A percentile compares a stretch with the other conserved stretches of the same genome.
These are phyloP conservation scores for Alethe castanea DNA, from an alignment of 2,113 vertebrate species.

Conservation along the genomic window DNA sequence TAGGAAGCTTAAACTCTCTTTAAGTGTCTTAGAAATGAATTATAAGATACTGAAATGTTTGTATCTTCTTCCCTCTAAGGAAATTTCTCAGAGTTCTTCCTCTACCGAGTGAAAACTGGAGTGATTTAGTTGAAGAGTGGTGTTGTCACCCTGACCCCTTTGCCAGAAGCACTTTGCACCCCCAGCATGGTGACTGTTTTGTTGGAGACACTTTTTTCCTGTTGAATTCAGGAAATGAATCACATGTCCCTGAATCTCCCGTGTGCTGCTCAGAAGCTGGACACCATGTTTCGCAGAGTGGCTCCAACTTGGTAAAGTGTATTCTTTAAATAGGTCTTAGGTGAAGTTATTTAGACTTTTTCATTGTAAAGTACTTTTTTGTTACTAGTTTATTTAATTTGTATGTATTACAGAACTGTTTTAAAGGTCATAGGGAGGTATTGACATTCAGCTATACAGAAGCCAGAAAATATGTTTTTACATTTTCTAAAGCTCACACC, in stretches of 20 bases:
- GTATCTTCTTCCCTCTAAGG: conserved; percentile 65
- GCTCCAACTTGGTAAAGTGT: conserved; percentile 47
- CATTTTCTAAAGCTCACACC: neutral
- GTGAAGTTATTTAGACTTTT: neutral
- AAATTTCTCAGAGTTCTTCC: conserved; percentile 87
- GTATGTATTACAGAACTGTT: neutral
- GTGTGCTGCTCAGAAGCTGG: neutral
- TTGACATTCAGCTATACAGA: neutral
- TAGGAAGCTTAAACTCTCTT: neutral
- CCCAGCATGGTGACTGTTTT: conserved; percentile 86
- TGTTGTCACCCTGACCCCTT: conserved; percentile 95
- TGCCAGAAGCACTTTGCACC: conserved; percentile 80
- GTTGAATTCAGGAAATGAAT: conserved; percentile 70
- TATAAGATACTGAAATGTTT: neutral
- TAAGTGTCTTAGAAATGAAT: neutral
- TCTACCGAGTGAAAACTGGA: conserved; percentile 91
- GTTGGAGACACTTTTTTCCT: conserved; percentile 87
- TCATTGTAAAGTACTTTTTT: neutral
- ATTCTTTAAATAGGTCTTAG: neutral
- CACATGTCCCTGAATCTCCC: conserved; percentile 16
- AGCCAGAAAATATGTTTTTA: neutral
- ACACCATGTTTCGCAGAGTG: neutral
- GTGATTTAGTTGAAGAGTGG: conserved; percentile 90
- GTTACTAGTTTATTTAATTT: neutral
- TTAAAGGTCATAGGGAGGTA: neutral